Evolutionary conservation across 2,113 vertebrate species (phyloP), one percentile per base, ranked within the genome.

Genomic region (Rhynchomys soricoides): DNA sequence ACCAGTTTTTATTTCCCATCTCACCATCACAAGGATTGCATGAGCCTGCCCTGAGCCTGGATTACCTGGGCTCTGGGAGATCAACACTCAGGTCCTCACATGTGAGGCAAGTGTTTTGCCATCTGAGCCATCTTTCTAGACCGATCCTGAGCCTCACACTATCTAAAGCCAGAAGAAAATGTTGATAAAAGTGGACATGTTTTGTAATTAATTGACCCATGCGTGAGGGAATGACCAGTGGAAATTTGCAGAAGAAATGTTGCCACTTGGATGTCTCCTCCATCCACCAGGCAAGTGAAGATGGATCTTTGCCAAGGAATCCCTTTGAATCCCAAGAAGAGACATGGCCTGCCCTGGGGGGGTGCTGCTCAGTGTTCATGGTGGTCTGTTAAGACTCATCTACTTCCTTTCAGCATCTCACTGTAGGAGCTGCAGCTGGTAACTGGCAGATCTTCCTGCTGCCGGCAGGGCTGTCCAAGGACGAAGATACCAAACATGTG

Each of bases 401-500:
- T 3, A 1, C 22, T 74, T 87, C 52, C 95, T 91, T 83, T 34
- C 37, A 55, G 13, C 50, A 64, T 0, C 50, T 10, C 50, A 55
- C 78, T 0, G 0, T n/a, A 13, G 22, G 75, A 70, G 43, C 37
- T 45, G 62, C 78, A 64, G 64, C 34, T 68, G 43, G 50, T 55
- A 86, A 75, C 66, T 31, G 48, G 78, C 87, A 70, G 93, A 92
- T 85, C 81, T 34, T 62, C 71, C 64, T 29, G 45, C 75, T 74
- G 71, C 94, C 66, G 68, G 68, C 62, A 52, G 75, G 17, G 52
- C 78, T 45, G 31, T 11, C 52, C 78, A n/a, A 87, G 86, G 31
- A 22, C 15, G 73, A 91, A 96, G 62, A 82, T 75, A 93, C 40
- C 91, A 79, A 88, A 64, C 29, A 48, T 74, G 91, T 92, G 79